Conservation (phyloP, 2,888 invertebrate genomes). For the Drosophila borborema region DNA sequence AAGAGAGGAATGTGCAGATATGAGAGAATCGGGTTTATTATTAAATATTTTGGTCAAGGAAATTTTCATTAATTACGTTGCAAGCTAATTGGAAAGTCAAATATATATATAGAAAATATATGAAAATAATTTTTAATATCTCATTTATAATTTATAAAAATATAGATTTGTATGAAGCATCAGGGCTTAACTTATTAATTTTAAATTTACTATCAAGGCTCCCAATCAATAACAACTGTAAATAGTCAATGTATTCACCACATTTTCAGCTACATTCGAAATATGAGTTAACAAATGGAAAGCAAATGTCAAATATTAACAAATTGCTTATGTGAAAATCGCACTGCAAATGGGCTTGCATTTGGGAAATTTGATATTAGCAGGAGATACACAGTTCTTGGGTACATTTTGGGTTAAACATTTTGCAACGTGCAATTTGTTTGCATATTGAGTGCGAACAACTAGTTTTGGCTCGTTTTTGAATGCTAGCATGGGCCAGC, state of each 20-base stretch:
- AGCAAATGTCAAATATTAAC: conserved; percentile 3
- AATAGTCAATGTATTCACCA: background rate
- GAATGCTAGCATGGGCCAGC: conserved; percentile 8
- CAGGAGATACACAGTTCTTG: background rate
- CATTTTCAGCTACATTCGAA: background rate
- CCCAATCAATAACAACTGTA: background rate
- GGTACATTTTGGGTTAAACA: conserved; percentile 20
- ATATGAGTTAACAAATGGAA: background rate
- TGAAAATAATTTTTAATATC: background rate
- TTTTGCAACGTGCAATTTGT: conserved; percentile 23
- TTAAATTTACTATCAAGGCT: background rate
- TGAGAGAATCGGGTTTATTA: background rate
- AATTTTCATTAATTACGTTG: background rate
- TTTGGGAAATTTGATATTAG: background rate
- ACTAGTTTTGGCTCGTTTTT: conserved; percentile 13
- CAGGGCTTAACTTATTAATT: background rate
- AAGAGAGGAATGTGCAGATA: background rate
- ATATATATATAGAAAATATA: background rate
- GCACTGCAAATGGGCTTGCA: background rate
- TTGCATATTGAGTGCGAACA: conserved; percentile 14
- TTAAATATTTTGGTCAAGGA: background rate
- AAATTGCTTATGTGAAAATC: background rate
- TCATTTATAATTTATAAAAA: background rate
- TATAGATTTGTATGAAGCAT: background rate
- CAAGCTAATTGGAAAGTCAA: background rate